Evolutionary conservation across 2,888 invertebrate species (phyloP), one percentile per base, ranked within the genome.

Genomic region (Amaurobius ferox): DNA sequence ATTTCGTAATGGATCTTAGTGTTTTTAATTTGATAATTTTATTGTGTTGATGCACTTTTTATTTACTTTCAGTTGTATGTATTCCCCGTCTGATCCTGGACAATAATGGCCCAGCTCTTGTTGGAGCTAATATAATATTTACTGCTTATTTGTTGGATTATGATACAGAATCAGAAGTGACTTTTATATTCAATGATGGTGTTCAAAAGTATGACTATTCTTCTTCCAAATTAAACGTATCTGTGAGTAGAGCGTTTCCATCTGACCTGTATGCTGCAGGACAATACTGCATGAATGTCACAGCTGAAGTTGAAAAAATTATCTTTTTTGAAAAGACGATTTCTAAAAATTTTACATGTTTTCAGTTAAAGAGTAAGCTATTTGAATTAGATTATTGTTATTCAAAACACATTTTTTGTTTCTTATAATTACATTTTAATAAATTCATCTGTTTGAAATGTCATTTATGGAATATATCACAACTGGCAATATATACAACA

Each of bases 41-140:
- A n/a, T n/a, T n/a, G n/a, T n/a, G n/a, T 35, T 35, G 16, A 44
- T 44, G 11, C 23, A 16, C 5, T 55, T 55, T 55, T 23, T 44
- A 11, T 44, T 44, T 23, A 2, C 23, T 74, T 83, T 16, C 62
- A 83, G 81, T 30, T 0, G 19, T 5, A 11, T 26, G 62, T n/a
- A 28, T 44, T 1, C 44, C 76, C 1, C 11, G 29, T 19, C 39
- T 85, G 29, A n/a, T 64, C 6, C 90, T 96, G 88, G 92, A 92
- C 13, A 93, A 93, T 88, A 93, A 95, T 91, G 94, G 94, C 9
- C 94, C 95, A 67, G 93, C 94, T n/a, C 94, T 96, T 19, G 91
- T 94, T 76, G 96, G 96, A 28, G 94, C 94, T 3, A 94, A 93
- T 73, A 93, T 96, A 61, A 94, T 94, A 88, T 95, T 96, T 90